Percentiles rank a stretch among this genome's conserved stretches.
phyloP scores from a whole-genome alignment of 2,113 vertebrate genomes.

The Poecile atricapillus region DNA sequence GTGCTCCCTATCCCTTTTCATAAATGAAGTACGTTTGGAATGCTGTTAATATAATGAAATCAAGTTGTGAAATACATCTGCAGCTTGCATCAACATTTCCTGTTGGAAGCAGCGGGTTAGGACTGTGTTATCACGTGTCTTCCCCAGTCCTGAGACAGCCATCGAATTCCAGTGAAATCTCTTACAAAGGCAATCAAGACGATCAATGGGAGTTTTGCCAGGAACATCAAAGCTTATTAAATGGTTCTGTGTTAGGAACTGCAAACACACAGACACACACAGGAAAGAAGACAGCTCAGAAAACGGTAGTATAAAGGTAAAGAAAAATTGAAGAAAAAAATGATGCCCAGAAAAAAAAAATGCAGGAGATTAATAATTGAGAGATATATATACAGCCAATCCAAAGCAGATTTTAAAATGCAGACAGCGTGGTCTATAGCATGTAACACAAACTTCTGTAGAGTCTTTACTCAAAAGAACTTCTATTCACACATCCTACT shows the following conservation, averaged over 20 bases:
- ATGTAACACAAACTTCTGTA: not conserved
- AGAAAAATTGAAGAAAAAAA: not conserved
- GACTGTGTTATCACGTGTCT: not conserved
- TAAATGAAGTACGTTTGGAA: not conserved
- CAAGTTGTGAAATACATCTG: not conserved
- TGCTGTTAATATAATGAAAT: not conserved
- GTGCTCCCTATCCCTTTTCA: not conserved
- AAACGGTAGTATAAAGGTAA: not conserved
- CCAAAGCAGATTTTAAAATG: not conserved
- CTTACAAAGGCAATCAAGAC: constrained; percentile 12
- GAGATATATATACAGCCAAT: not conserved
- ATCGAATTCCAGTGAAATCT: not conserved
- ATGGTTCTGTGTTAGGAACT: not conserved
- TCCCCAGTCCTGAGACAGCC: not conserved
- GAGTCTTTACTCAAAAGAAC: not conserved
- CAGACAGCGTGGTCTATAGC: not conserved
- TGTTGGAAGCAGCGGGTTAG: not conserved
- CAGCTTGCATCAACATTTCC: not conserved
- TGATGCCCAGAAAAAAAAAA: not conserved
- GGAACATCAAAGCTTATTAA: not conserved
- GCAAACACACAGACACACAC: not conserved
- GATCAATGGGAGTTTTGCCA: not conserved
- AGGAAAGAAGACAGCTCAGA: not conserved
- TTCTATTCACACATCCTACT: not conserved
- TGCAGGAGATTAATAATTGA: not conserved